Base-by-base conservation (phyloP, 2,888 invertebrate genomes). In the Endotricha flammealis region DNA sequence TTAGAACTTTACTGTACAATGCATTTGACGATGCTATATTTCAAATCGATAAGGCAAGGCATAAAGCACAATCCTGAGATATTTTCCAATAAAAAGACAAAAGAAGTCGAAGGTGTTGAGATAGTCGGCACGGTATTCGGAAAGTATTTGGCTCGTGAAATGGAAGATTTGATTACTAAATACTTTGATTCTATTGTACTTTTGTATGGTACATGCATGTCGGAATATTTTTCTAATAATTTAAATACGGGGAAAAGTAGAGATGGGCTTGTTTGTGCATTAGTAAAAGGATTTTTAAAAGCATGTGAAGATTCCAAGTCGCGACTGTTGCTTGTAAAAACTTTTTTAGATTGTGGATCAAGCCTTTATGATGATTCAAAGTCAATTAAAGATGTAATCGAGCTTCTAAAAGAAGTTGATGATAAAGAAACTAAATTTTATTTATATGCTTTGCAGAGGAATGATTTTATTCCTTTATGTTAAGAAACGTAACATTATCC, bases 21-120 rank as follows among this genome's bases (percentile, higher is more conserved):
- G 29, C 70, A 77, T 44, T 43, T 72, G 9, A 71, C 57, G 0
- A 74, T 74, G 65, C 42, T 73, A 12, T 79, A 65, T 42, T 69
- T 46, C 29, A 74, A 68, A 42, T 47, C 74, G 1, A 48, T 78
- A 4, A 55, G 62, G 22, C 57, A 67, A 25, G 47, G 58, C 12
- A 38, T 60, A 2, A 55, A 58, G 40, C 48, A 62, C 6, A 48
- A 50, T 13, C 58, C 69, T 2, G 54, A 54, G 32, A 30, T 69
- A 4, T 74, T 72, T 24, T 41, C 51, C 3, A 50, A 61, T 29
- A 32, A 44, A 12, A 44, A 38, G 20, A 50, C 37, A 9, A 60
- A 44, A 38, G 31, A 32, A 14, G 46, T 48, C 0, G 59, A 70
- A 28, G 68, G 59, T 2, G 48, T 59, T 3, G 48, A 57, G 10